Evolutionary conservation across 2,888 invertebrate genomes (phyloP), one percentile per base, ranked within the genome.

Genomic region (Pyrochroa serraticornis): DNA sequence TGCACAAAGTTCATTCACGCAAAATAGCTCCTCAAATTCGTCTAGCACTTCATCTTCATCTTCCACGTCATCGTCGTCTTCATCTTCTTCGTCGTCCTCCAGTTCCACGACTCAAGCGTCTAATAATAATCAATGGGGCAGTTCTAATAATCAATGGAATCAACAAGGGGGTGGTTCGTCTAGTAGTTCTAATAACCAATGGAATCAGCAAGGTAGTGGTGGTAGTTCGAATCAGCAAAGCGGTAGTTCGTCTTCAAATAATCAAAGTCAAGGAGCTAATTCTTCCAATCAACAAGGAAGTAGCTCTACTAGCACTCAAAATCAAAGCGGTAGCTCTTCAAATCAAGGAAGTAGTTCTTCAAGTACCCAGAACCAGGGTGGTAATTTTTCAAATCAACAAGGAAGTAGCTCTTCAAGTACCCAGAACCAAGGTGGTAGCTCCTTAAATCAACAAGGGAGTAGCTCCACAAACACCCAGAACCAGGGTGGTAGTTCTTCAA

Each of bases 211-310:
- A 22, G 22, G 22, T 3, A 5, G 22, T 5, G 33, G 43, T n/a
- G 37, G 43, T 10, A 46, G 51, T 54, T 46, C 47, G 33, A 60
- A 60, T 50, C 58, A 45, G 51, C 12, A 48, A 39, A 30, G 49
- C 10, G 22, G 22, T 22, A 22, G 22, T 22, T 22, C 22, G 5
- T 22, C 22, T 36, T 36, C 58, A n/a, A 61, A 60, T 42, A 41
- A 42, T 38, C 60, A 63, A 49, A n/a, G n/a, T n/a, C 64, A 67
- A 61, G 48, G 58, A 3, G 42, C 44, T 13, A 50, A 48, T 13
- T 50, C 58, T 1, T 57, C 57, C 6, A 51, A 53, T 43, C 63
- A 68, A 44, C 60, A 54, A 39, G 44, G 37, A 8, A 34, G 36
- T 48, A 32, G 46, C 31, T 47, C 46, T 6, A 44, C 46, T 46